Conservation (phyloP, 2,797 vertebrate species). For the Trichosurus vulpecula region DNA sequence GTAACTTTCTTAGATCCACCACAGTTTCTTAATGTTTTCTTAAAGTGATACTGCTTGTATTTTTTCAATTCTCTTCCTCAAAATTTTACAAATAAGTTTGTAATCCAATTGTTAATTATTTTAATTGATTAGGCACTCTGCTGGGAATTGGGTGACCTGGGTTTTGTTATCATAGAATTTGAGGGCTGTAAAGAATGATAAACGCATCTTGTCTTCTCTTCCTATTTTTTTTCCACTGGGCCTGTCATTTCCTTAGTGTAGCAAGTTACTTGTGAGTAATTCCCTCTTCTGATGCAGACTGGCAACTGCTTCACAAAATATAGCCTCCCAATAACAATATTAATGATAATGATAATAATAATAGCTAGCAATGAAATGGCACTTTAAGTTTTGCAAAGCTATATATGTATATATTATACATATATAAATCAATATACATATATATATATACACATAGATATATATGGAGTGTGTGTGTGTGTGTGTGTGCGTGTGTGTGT, state of each 20-base stretch:
- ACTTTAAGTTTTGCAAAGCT: neutral
- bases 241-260: neutral
- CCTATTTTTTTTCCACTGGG: neutral
- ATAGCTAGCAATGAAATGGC: neutral
- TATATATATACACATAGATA: too few relatives aligned
- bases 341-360: too few relatives aligned
- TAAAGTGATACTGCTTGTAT: neutral
- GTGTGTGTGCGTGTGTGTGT: too few relatives aligned
- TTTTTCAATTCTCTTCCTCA: neutral
- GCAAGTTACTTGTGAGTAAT: neutral
- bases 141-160: neutral
- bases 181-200: neutral
- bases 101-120: neutral
- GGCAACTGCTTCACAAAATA: neutral
- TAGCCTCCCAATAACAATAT: neutral
- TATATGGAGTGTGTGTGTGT: too few relatives aligned
- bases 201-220: neutral
- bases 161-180: neutral
- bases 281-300: neutral
- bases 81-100: neutral
- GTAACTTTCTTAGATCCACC: neutral
- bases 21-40: neutral
- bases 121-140: neutral
- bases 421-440: too few relatives aligned
- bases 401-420: too few relatives aligned